Conservation (phyloP, 2,888 invertebrate genomes). For the Epiblema foenella region DNA sequence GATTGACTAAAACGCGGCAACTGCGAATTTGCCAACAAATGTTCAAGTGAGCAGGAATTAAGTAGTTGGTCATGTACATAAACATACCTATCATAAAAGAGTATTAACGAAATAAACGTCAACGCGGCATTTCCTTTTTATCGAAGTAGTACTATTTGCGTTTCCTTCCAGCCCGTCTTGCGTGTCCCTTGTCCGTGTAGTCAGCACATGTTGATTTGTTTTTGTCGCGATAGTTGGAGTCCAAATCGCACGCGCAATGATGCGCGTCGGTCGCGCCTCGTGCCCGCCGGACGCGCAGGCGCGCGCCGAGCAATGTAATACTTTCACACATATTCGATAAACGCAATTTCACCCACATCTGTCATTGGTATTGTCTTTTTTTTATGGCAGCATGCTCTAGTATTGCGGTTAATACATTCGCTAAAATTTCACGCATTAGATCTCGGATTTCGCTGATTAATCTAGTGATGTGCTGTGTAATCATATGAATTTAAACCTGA, state of each 20-base stretch:
- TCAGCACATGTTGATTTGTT: conserved; percentile 28
- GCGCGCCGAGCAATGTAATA: conserved; percentile 60
- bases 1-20: not conserved
- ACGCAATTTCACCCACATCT: conserved; percentile 71
- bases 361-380: conserved; percentile 51
- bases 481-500: not conserved
- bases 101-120: not conserved
- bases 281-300: conserved; percentile 57
- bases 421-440: conserved; percentile 22
- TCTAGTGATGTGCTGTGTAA: conserved; percentile 21
- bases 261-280: conserved; percentile 69
- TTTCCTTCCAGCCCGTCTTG: conserved; percentile 36
- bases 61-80: too few species aligned
- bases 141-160: conserved; percentile 1
- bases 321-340: conserved; percentile 73
- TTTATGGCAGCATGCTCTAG: conserved; percentile 32
- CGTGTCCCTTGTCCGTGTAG: conserved; percentile 25
- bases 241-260: conserved; percentile 58
- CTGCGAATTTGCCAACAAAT: too few species aligned
- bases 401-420: conserved; percentile 34
- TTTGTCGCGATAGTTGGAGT: conserved; percentile 45
- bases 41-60: too few species aligned
- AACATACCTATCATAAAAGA: too few species aligned
- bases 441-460: conserved; percentile 34
- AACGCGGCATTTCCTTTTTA: conserved; percentile 4